Evolutionary conservation across 2,888 invertebrate species (phyloP).

Genomic region (Caenorhabditis sp.): DNA sequence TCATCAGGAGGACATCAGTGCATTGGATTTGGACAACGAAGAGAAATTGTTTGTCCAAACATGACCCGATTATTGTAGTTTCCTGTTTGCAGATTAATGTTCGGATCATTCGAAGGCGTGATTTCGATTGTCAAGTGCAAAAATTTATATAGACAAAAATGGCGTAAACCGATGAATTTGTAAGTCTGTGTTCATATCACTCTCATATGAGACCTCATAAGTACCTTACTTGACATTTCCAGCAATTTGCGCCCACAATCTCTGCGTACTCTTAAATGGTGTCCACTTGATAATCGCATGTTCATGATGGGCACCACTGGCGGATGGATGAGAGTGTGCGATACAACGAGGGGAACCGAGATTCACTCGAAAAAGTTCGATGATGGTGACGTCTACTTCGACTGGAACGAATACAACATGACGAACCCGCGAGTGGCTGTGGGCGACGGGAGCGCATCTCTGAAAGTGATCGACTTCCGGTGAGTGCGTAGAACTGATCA

Average conservation of each 20-base stretch:
- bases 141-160: constrained; percentile 21
- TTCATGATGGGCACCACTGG: constrained; percentile 19
- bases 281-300: constrained; percentile 19
- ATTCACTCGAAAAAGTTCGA: constrained; percentile 12
- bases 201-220: neutral
- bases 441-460: constrained; percentile 27
- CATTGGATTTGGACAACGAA: constrained; percentile 37
- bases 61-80: neutral
- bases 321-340: constrained; percentile 24
- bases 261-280: constrained; percentile 19
- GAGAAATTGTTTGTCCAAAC: constrained; percentile 25
- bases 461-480: constrained; percentile 51
- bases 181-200: neutral
- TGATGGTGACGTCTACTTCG: constrained; percentile 20
- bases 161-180: constrained; percentile 27
- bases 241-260: constrained; percentile 12
- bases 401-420: constrained; percentile 56
- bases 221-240: constrained; percentile 2
- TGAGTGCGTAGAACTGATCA: neutral
- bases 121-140: constrained; percentile 15
- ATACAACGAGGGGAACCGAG: constrained; percentile 15
- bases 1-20: constrained; percentile 24
- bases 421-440: constrained; percentile 49
- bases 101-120: constrained; percentile 15
- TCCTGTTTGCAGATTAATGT: constrained; percentile 10